Conservation (phyloP, 1,140 invertebrate species). For the Leptinotarsa undecemlineata region DNA sequence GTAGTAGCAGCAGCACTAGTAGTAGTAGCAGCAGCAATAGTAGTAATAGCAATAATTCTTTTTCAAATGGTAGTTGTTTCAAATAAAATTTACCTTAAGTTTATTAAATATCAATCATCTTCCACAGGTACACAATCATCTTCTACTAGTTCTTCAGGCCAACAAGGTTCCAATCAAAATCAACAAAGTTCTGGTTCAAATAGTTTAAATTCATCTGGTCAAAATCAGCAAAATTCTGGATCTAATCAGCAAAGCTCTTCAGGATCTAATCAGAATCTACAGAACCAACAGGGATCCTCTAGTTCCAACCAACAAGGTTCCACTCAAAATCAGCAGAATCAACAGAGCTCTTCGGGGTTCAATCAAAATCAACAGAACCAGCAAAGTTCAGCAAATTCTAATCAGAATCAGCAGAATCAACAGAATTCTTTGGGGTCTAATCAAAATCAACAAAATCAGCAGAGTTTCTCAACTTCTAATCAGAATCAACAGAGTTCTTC, state of each 20-base stretch:
- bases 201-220: not conserved
- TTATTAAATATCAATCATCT: too few species aligned
- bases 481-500: constrained; percentile 28
- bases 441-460: constrained; percentile 17
- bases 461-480: constrained; percentile 1
- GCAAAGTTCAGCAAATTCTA: constrained; percentile 27
- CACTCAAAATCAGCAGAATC: constrained; percentile 12
- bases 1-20: constrained; percentile 15
- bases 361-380: constrained; percentile 29
- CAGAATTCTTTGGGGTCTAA: constrained; percentile 6
- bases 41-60: not conserved
- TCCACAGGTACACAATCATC: too few species aligned
- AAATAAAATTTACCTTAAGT: too few species aligned
- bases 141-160: constrained; percentile 26
- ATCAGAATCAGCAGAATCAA: constrained; percentile 36
- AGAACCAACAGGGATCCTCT: constrained; percentile 26
- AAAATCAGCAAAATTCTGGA: not conserved
- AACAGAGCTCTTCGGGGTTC: constrained; percentile 29
- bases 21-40: not conserved
- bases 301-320: constrained; percentile 29
- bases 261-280: constrained; percentile 16
- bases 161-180: constrained; percentile 31
- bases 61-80: too few species aligned
- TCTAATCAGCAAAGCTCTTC: not conserved
- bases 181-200: constrained; percentile 26